Evolutionary conservation across 64 coral and sea anemone genomes (phyloP).

Genomic region (Platygyra sinensis): DNA sequence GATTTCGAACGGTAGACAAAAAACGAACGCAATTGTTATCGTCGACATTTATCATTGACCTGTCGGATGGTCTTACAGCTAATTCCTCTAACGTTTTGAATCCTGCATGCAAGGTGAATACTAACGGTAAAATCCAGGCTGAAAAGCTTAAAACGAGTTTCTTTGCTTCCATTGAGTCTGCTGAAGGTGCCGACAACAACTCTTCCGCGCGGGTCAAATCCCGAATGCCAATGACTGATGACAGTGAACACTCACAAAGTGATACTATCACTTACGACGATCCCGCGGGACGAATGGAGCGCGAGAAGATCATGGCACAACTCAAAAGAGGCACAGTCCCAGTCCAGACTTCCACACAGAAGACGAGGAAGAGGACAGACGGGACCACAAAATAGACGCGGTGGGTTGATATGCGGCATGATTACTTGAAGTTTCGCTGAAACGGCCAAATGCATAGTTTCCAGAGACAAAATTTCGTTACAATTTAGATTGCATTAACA

Average conservation of each 20-base stretch:
- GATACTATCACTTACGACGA: constrained; percentile 97
- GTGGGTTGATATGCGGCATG: constrained; percentile 14
- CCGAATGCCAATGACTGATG: constrained; percentile 41
- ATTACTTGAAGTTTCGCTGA: no score
- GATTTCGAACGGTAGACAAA: no score
- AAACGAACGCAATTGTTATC: no score
- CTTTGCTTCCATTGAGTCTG: not conserved
- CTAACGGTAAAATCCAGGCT: not conserved
- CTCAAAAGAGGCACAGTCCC: constrained; percentile 70
- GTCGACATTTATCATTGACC: no score
- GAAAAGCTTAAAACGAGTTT: not conserved
- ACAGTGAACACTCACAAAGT: constrained; percentile 78
- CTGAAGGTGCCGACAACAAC: not conserved
- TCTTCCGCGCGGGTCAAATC: constrained; percentile 25
- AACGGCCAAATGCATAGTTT: no score
- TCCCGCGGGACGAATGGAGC: constrained; percentile 83
- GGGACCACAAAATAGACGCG: not conserved
- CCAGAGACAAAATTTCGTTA: no score
- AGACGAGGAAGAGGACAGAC: constrained; percentile 6
- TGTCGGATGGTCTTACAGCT: no score
- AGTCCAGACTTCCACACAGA: constrained; percentile 48
- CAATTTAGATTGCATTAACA: no score
- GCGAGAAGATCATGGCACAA: constrained; percentile 88
- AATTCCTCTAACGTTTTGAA: no score
- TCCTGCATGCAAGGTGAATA: not conserved